A percentile compares a stretch with the other conserved stretches of the same genome.
Evolutionary conservation across 2,113 vertebrate genomes (phyloP).

Genomic region (Hemiscyllium ocellatum): DNA sequence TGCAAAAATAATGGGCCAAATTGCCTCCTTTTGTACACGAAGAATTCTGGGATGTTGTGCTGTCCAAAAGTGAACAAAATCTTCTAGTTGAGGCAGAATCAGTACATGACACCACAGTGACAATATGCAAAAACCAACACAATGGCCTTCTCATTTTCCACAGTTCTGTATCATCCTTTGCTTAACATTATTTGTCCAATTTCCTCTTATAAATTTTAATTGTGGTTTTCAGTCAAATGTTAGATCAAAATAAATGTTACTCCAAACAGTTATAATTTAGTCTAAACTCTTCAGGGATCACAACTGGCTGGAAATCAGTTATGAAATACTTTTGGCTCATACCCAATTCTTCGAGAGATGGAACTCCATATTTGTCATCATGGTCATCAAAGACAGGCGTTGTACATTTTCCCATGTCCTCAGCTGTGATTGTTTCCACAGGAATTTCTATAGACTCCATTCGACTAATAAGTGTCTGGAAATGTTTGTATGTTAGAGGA

Average conservation of each 20-base stretch:
- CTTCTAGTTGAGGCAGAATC: background rate
- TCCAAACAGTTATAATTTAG: background rate
- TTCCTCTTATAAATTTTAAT: background rate
- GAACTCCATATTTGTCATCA: constrained; percentile 89
- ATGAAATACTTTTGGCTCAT: constrained; percentile 40
- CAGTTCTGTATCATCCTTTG: background rate
- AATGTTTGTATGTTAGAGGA: constrained; percentile 91
- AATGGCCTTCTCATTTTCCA: background rate
- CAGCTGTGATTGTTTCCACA: constrained; percentile 77
- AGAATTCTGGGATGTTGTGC: too few relatives aligned
- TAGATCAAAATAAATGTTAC: background rate
- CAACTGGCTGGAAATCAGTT: background rate
- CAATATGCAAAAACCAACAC: background rate
- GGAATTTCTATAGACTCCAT: constrained; percentile 86
- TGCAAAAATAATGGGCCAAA: too few relatives aligned
- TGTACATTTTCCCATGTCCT: constrained; percentile 74
- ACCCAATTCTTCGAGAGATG: constrained; percentile 92
- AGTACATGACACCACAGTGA: background rate
- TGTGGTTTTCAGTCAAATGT: background rate
- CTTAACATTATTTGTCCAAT: background rate
- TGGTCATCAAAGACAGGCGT: constrained; percentile 90
- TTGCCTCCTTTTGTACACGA: too few relatives aligned
- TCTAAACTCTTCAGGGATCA: background rate
- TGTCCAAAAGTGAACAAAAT: too few relatives aligned
- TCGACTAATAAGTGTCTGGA: constrained; percentile 90